phyloP scores from a whole-genome alignment of 30 jellyfish, hydroid and myxozoan species.

The Catostylus mosaicus region DNA sequence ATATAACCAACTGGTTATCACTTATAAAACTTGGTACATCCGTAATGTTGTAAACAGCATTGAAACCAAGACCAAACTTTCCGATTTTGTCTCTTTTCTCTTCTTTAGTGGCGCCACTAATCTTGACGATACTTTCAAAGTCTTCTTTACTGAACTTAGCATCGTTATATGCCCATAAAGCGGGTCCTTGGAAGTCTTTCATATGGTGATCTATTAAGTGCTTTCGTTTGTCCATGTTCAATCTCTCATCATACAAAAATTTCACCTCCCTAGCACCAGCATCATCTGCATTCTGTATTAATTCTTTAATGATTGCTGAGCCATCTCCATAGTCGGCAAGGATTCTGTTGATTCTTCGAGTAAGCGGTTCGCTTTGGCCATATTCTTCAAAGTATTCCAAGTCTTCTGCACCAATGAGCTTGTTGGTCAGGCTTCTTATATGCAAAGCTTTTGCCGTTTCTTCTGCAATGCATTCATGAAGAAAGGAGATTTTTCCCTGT shows the following conservation, averaged over 20 bases:
- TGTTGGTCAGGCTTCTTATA: constrained; percentile 49
- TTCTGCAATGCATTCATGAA: constrained; percentile 45
- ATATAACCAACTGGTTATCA: constrained; percentile 58
- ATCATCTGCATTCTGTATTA: constrained; percentile 93
- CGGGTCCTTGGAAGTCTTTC: constrained; percentile 92
- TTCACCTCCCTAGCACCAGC: constrained; percentile 77
- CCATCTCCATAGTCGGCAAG: constrained; percentile 83
- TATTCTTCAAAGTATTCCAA: constrained; percentile 58
- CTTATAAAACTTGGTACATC: constrained; percentile 86
- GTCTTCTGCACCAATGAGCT: constrained; percentile 50
- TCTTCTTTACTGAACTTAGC: constrained; percentile 67
- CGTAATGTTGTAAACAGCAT: constrained; percentile 82
- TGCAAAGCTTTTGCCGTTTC: constrained; percentile 44
- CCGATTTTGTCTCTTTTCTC: constrained; percentile 72
- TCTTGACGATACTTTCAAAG: constrained; percentile 66
- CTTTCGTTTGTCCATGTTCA: constrained; percentile 25
- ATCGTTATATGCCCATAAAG: constrained; percentile 79
- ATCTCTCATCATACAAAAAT: constrained; percentile 76
- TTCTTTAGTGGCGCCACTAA: constrained; percentile 86
- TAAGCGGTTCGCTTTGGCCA: constrained; percentile 86
- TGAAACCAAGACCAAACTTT: constrained; percentile 87
- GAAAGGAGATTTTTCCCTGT: neutral
- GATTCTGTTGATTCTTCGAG: constrained; percentile 65
- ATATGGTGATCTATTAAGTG: constrained; percentile 48
- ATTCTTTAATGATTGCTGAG: constrained; percentile 76